phyloP scores from a whole-genome alignment of 2,113 vertebrate genomes.

The Myrmecophaga tridactyla region DNA sequence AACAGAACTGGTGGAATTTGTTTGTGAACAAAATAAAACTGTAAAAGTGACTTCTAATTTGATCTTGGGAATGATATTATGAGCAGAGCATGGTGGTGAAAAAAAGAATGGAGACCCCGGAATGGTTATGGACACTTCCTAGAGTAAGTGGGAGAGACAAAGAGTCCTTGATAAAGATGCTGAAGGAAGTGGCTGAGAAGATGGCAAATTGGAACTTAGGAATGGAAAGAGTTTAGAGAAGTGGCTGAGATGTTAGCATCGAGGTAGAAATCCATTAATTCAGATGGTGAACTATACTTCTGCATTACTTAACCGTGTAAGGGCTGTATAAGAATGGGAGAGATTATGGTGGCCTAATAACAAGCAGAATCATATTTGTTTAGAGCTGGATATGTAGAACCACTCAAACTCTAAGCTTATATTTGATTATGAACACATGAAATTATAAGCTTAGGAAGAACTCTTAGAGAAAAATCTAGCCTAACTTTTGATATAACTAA shows the following conservation, averaged over 20 bases:
- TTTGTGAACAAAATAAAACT: neutral
- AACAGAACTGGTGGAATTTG: fast-evolving
- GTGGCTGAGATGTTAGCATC: fast-evolving
- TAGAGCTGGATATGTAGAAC: neutral
- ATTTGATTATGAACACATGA: neutral
- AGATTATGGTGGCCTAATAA: too few relatives aligned
- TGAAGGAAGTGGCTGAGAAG: neutral
- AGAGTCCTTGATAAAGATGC: neutral
- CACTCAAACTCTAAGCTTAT: too few relatives aligned
- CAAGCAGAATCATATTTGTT: neutral
- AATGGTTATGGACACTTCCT: neutral
- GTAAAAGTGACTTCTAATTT: neutral
- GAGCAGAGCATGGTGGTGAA: too few relatives aligned
- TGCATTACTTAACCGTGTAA: fast-evolving
- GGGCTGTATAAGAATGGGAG: neutral
- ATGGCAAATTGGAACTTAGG: fast-evolving
- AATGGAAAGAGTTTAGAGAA: neutral
- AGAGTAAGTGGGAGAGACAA: neutral
- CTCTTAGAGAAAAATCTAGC: neutral
- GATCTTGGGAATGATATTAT: neutral
- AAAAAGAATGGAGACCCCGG: too few relatives aligned
- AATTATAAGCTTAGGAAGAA: neutral
- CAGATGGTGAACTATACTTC: neutral
- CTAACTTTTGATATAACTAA: neutral
- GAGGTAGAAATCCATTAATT: neutral